A percentile compares a stretch with the other conserved stretches of the same genome.
These are phyloP conservation scores for Lepetodrilus schrolli DNA, from an alignment of 2,888 invertebrate genomes.

Conservation along the genomic window DNA sequence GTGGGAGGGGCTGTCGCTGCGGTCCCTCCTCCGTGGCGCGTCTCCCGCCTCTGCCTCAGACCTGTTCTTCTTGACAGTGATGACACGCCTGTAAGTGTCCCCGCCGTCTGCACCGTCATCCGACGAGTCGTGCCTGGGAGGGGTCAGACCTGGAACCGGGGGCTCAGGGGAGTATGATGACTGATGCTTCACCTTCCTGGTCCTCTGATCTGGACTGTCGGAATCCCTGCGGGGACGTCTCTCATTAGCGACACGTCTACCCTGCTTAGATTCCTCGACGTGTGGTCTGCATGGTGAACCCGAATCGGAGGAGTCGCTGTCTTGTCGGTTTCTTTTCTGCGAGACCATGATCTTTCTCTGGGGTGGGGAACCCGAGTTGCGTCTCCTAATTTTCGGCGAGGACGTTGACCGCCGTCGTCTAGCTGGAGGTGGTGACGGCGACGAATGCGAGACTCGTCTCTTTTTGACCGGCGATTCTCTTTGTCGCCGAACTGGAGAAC, in stretches of 20 bases:
- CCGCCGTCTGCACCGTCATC: constrained; percentile 24
- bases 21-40: constrained; percentile 19
- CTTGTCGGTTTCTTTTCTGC: constrained; percentile 1
- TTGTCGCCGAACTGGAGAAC: constrained; percentile 18
- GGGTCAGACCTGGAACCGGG: neutral
- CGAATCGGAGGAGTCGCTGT: constrained; percentile 36
- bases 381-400: neutral
- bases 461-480: neutral
- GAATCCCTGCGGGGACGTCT: constrained; percentile 7
- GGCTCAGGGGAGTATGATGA: constrained; percentile 14
- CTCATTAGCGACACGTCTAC: neutral
- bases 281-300: constrained; percentile 39
- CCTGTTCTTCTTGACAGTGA: constrained; percentile 24
- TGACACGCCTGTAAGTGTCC: constrained; percentile 2
- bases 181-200: neutral
- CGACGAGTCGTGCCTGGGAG: constrained; percentile 25
- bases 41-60: constrained; percentile 28
- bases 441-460: constrained; percentile 26
- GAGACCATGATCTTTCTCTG: constrained; percentile 7
- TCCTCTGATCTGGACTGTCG: constrained; percentile 1
- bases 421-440: constrained; percentile 31
- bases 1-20: neutral
- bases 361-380: constrained; percentile 6
- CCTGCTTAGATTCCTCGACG: neutral
- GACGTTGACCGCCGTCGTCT: neutral